Percentiles rank a stretch among this genome's conserved stretches.
Conservation (phyloP, 2,797 vertebrate species). For the Ptychobarbus kaznakovi region DNA sequence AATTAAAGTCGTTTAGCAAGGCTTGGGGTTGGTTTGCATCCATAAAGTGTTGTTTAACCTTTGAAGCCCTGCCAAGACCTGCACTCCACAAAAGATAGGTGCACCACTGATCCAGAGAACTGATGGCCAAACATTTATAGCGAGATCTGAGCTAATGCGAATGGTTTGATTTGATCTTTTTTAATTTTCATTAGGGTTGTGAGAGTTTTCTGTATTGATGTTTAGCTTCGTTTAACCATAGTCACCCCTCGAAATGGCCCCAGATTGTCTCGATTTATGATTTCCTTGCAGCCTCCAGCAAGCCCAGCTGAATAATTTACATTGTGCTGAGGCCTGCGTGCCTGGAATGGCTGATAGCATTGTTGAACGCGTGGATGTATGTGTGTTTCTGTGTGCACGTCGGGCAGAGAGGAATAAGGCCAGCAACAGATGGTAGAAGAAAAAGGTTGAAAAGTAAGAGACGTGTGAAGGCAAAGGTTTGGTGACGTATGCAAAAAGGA, state of each 20-base stretch:
- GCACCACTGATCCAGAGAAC: background rate
- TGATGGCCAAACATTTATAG: conserved; percentile 3
- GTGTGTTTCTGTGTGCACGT: conserved; percentile 31
- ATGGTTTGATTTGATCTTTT: conserved; percentile 23
- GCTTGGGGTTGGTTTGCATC: conserved; percentile 53
- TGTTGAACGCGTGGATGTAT: conserved; percentile 7
- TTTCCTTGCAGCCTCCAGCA: conserved; percentile 78
- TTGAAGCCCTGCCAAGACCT: conserved; percentile 53
- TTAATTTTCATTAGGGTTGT: conserved; percentile 60
- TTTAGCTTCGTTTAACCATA: conserved; percentile 77
- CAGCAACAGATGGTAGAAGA: conserved; percentile 10
- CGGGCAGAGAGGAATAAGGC: conserved; percentile 23
- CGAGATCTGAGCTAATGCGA: conserved; percentile 3
- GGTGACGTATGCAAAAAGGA: background rate
- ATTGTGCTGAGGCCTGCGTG: conserved; percentile 81
- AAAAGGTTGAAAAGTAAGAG: conserved; percentile 1
- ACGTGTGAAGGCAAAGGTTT: background rate
- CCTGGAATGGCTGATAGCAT: conserved; percentile 75
- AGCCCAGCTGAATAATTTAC: conserved; percentile 84
- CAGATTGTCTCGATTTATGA: conserved; percentile 81
- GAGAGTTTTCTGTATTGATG: conserved; percentile 68
- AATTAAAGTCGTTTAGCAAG: conserved; percentile 57
- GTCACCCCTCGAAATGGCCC: conserved; percentile 79
- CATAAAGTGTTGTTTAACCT: conserved; percentile 56
- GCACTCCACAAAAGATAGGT: conserved; percentile 15